Conservation (phyloP, 2,888 invertebrate species). For the Oscheius sp. region DNA sequence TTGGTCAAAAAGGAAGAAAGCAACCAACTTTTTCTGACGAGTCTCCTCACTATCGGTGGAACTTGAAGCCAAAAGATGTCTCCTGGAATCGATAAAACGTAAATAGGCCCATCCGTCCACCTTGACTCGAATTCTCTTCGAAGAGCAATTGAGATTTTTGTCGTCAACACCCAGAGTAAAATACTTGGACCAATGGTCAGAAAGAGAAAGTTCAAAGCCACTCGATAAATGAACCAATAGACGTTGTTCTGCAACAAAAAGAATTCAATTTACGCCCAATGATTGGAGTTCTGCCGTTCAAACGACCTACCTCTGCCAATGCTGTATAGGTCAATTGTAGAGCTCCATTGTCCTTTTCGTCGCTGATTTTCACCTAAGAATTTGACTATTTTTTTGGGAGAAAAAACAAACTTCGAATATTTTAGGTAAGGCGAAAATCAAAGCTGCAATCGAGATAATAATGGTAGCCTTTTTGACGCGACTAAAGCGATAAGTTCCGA, state of each 20-base stretch:
- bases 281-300: no score
- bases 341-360: not conserved
- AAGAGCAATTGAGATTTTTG: not conserved
- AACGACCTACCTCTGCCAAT: not conserved
- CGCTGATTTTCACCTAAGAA: not conserved
- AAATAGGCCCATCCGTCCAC: not conserved
- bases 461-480: not conserved
- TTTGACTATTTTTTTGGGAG: not conserved
- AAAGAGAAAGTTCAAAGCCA: not conserved
- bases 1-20: not conserved
- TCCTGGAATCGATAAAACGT: not conserved
- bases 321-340: not conserved
- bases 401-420: not conserved
- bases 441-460: not conserved
- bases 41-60: not conserved
- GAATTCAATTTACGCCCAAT: no score
- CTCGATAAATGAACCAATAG: slow-evolving; percentile 8
- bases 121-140: not conserved
- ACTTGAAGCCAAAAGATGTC: not conserved
- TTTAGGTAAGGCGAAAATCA: not conserved
- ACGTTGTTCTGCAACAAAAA: not conserved
- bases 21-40: not conserved
- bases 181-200: not conserved
- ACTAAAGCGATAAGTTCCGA: not conserved
- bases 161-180: not conserved